Percentiles rank a stretch among this genome's conserved stretches.
These are phyloP conservation scores for Hydrolagus colliei DNA, from an alignment of 2,797 vertebrate genomes.

Conservation along the genomic window DNA sequence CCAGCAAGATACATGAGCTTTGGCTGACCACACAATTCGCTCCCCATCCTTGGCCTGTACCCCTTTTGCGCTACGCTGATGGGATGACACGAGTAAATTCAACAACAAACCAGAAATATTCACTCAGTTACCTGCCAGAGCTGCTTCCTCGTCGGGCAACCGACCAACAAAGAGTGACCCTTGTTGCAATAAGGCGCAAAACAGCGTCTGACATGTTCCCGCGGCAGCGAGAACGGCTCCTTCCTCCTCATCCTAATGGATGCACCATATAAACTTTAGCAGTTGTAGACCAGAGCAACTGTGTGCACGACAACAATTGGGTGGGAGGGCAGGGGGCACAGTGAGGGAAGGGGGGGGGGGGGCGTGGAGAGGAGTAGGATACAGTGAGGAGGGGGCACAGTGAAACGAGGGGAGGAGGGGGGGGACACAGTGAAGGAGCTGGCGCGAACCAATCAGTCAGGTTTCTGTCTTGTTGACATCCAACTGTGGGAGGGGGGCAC, in stretches of 20 bases:
- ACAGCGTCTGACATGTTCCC: conserved; percentile 63
- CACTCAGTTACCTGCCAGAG: conserved; percentile 54
- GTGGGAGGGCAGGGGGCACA: not conserved
- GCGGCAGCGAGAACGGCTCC: conserved; percentile 54
- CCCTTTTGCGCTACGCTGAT: too few relatives aligned
- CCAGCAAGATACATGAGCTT: too few relatives aligned
- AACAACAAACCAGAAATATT: not conserved
- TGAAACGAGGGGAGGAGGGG: too few relatives aligned
- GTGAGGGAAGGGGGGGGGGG: too few relatives aligned
- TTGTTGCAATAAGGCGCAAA: conserved; percentile 65
- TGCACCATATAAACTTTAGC: not conserved
- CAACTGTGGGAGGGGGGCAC: too few relatives aligned
- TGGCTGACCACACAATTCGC: too few relatives aligned
- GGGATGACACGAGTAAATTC: not conserved
- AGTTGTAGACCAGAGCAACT: too few relatives aligned
- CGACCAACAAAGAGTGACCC: conserved; percentile 70
- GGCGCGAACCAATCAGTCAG: too few relatives aligned
- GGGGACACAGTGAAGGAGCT: too few relatives aligned
- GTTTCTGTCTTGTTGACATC: too few relatives aligned
- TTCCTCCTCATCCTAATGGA: conserved; percentile 61
- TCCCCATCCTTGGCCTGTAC: too few relatives aligned
- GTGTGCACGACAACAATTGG: too few relatives aligned
- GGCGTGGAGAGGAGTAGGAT: not conserved
- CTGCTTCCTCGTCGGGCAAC: conserved; percentile 65
- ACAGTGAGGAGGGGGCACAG: not conserved